These are phyloP conservation scores for Apaloderma vittatum DNA, from an alignment of 2,113 vertebrate species.

Conservation along the genomic window DNA sequence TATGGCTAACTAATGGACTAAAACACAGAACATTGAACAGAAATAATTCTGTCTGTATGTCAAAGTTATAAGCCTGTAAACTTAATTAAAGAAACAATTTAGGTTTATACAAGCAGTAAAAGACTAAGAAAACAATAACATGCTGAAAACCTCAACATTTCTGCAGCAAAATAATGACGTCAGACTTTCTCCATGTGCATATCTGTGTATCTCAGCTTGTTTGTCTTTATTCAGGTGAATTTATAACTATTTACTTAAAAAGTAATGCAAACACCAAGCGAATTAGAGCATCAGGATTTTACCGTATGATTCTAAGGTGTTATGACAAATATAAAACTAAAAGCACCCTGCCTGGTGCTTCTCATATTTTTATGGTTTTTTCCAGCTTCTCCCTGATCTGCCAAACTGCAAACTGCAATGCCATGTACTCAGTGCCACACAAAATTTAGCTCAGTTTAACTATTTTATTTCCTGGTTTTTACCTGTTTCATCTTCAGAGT, in stretches of 20 bases:
- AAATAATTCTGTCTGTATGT: background rate
- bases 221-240: background rate
- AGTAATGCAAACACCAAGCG: background rate
- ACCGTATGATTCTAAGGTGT: rapidly evolving
- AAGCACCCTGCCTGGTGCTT: background rate
- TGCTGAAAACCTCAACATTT: background rate
- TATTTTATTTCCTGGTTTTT: background rate
- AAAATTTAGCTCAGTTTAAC: background rate
- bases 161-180: background rate
- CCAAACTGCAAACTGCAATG: background rate
- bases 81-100: background rate
- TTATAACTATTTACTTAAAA: background rate
- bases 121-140: background rate
- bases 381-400: background rate
- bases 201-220: background rate
- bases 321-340: background rate
- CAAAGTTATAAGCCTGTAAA: background rate
- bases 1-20: background rate
- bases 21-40: background rate
- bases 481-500: background rate
- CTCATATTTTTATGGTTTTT: rapidly evolving
- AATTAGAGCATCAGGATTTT: background rate
- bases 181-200: background rate
- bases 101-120: background rate
- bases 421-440: background rate